Evolutionary conservation across 2,113 vertebrate species (phyloP).

Genomic region (Seriola quinqueradiata): DNA sequence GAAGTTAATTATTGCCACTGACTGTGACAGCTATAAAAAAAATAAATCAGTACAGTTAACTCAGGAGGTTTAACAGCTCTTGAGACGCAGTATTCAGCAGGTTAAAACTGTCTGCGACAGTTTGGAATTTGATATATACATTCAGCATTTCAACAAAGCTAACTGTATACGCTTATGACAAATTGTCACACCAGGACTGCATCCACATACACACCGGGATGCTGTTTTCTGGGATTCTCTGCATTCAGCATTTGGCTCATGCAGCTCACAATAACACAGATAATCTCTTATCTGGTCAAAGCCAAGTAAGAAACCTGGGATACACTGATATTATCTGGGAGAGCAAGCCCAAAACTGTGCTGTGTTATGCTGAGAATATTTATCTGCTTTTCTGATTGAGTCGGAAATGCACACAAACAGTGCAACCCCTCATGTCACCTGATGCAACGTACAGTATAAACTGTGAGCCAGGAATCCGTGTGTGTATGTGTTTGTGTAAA

Average conservation of each 20-base stretch:
- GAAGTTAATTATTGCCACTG: conserved; percentile 3
- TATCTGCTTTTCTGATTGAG: conserved; percentile 15
- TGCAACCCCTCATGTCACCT: conserved; percentile 2
- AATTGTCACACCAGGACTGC: conserved; percentile 25
- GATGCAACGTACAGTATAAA: conserved; percentile 6
- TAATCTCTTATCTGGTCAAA: conserved; percentile 35
- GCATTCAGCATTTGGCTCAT: conserved; percentile 20
- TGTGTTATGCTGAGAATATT: conserved; percentile 14
- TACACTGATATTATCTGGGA: conserved; percentile 30
- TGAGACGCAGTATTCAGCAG: conserved; percentile 16
- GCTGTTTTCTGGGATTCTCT: conserved; percentile 19
- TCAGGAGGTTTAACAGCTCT: conserved; percentile 18
- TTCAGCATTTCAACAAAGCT: conserved; percentile 28
- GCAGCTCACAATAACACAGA: conserved; percentile 35
- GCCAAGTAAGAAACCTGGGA: conserved; percentile 19
- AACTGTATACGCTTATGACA: neutral
- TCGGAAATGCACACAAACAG: conserved; percentile 17
- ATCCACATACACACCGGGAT: conserved; percentile 14
- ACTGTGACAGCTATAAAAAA: neutral
- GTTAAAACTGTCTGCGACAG: conserved; percentile 10
- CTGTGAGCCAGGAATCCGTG: neutral
- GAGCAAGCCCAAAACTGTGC: neutral
- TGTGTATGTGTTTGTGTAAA: conserved; percentile 22
- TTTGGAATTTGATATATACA: conserved; percentile 17
- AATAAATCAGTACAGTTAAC: conserved; percentile 9